Percentiles rank a stretch among this genome's conserved stretches.
phyloP scores from a whole-genome alignment of 2,888 invertebrate genomes.

The Sphaerophoria rueppellii region DNA sequence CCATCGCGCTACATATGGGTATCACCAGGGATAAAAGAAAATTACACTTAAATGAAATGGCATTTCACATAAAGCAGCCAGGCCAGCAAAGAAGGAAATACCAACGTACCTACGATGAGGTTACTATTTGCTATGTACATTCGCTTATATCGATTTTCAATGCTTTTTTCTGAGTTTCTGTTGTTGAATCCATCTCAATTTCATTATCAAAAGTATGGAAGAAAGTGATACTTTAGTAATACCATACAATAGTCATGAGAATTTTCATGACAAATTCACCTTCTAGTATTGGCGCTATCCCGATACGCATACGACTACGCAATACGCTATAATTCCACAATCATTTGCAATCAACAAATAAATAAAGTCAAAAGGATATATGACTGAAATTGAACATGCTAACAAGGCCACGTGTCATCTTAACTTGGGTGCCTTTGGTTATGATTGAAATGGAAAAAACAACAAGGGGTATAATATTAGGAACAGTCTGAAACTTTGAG shows the following conservation, averaged over 20 bases:
- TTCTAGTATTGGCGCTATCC: slow-evolving; percentile 15
- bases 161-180: background rate
- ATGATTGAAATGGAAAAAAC: slow-evolving; percentile 24
- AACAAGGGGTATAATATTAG: slow-evolving; percentile 1
- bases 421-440: slow-evolving; percentile 57
- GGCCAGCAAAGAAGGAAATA: no score
- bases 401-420: slow-evolving; percentile 35
- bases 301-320: no score
- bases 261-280: slow-evolving; percentile 54
- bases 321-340: slow-evolving; percentile 27
- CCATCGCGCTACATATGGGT: no score
- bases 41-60: slow-evolving; percentile 36
- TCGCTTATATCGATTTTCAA: no score
- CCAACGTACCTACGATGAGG: no score
- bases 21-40: slow-evolving; percentile 1
- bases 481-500: no score
- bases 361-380: slow-evolving; percentile 17
- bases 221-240: slow-evolving; percentile 27
- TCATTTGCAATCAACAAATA: slow-evolving; percentile 22
- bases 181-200: slow-evolving; percentile 35
- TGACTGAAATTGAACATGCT: slow-evolving; percentile 13
- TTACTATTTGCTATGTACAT: no score
- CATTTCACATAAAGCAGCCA: background rate
- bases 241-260: slow-evolving; percentile 58
- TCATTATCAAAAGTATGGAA: background rate